Percentiles rank a stretch among this genome's conserved stretches.
Evolutionary conservation across 2,113 vertebrate genomes (phyloP).

Genomic region (Taurulus bubalis): DNA sequence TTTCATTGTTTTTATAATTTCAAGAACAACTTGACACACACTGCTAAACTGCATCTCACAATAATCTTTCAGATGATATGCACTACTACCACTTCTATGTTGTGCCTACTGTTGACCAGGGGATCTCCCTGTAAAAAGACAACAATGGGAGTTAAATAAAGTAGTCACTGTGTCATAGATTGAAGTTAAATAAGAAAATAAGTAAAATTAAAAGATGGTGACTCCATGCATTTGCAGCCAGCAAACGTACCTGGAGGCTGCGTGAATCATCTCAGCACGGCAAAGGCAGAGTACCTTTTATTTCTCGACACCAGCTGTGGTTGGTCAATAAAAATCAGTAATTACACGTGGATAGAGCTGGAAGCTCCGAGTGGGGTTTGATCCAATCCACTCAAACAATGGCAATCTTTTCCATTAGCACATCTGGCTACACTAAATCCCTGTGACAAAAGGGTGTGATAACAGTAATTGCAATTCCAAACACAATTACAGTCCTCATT

Average conservation of each 20-base stretch:
- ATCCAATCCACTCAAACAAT: constrained; percentile 59
- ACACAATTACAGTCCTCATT: constrained; percentile 73
- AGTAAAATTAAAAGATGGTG: background rate
- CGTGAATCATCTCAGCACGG: constrained; percentile 9
- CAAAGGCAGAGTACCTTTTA: constrained; percentile 20
- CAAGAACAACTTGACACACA: too few relatives aligned
- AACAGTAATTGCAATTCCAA: constrained; percentile 74
- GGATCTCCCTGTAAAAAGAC: too few relatives aligned
- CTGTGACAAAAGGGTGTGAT: constrained; percentile 60
- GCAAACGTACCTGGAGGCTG: background rate
- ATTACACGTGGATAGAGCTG: constrained; percentile 47
- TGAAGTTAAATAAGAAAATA: background rate
- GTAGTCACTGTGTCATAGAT: background rate
- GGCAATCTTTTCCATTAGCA: constrained; percentile 56
- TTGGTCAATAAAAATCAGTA: constrained; percentile 59
- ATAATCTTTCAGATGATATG: too few relatives aligned
- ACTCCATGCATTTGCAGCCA: background rate
- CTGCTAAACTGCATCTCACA: too few relatives aligned
- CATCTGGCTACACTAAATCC: constrained; percentile 66
- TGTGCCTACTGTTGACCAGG: too few relatives aligned
- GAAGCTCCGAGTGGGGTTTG: constrained; percentile 26
- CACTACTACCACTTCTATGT: too few relatives aligned
- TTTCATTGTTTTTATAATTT: too few relatives aligned
- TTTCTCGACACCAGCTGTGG: constrained; percentile 27
- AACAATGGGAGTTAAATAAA: background rate